A percentile compares a stretch with the other conserved stretches of the same genome.
Evolutionary conservation across 2,888 invertebrate genomes (phyloP).

Genomic region (Malacosoma neustria): DNA sequence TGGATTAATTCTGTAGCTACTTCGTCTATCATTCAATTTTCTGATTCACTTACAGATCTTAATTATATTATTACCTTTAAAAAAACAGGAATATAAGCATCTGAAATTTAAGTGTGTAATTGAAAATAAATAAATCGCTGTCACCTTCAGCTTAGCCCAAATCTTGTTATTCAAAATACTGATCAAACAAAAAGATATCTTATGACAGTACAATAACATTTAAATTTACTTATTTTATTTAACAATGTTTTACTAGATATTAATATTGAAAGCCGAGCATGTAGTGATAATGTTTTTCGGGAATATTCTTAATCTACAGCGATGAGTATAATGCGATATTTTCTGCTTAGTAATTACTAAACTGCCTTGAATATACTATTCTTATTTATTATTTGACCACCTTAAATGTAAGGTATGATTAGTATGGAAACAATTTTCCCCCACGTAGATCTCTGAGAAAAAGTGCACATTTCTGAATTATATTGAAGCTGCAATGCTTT

Average conservation of each 20-base stretch:
- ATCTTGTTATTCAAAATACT: not conserved
- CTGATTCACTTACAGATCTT: no score
- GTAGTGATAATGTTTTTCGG: conserved; percentile 30
- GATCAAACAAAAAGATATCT: conserved; percentile 9
- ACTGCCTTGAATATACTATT: not conserved
- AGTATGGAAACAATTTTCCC: no score
- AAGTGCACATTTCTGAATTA: no score
- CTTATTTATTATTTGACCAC: no score
- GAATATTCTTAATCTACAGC: conserved; percentile 16
- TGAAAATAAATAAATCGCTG: not conserved
- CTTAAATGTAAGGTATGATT: no score
- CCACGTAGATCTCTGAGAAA: no score
- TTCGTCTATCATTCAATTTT: no score
- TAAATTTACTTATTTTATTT: conserved; percentile 8
- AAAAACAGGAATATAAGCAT: no score
- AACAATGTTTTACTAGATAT: conserved; percentile 28
- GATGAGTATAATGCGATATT: conserved; percentile 2
- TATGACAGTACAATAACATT: conserved; percentile 5
- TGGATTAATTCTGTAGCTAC: no score
- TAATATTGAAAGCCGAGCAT: conserved; percentile 36
- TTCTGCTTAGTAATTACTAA: not conserved
- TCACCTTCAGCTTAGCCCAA: conserved; percentile 10
- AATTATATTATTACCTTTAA: no score
- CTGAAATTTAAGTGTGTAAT: no score
- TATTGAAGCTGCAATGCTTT: no score